A percentile compares a stretch with the other conserved stretches of the same genome.
phyloP scores from a whole-genome alignment of 1,140 invertebrate species.

The Plectus sambesii region DNA sequence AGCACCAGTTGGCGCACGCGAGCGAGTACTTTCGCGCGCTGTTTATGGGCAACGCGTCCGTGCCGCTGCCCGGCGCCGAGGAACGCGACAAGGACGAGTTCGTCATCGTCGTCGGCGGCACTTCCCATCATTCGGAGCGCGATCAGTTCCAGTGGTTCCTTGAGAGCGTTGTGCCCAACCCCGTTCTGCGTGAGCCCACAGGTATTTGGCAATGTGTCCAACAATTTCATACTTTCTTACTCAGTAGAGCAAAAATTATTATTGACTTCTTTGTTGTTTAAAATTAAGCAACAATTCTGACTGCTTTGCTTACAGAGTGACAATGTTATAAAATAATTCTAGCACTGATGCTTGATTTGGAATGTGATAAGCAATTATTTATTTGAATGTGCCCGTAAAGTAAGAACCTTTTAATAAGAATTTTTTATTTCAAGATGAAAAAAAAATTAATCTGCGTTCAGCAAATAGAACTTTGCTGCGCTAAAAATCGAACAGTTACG shows the following conservation, averaged over 20 bases:
- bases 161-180: slow-evolving; percentile 35
- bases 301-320: no score
- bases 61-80: slow-evolving; percentile 29
- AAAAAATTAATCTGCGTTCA: no score
- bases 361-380: no score
- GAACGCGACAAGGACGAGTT: slow-evolving; percentile 28
- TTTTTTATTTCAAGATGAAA: background rate
- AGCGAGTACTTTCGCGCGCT: slow-evolving; percentile 42
- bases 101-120: slow-evolving; percentile 33
- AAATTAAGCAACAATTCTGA: no score
- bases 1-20: slow-evolving; percentile 41
- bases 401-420: no score
- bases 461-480: no score
- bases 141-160: slow-evolving; percentile 44
- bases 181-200: slow-evolving; percentile 36
- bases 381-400: no score
- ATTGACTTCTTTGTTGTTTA: slow-evolving; percentile 15
- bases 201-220: slow-evolving; percentile 20
- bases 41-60: slow-evolving; percentile 32
- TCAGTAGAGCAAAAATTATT: background rate
- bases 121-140: slow-evolving; percentile 35
- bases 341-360: no score
- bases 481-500: no score
- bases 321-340: no score
- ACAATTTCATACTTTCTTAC: background rate